Percentiles rank a stretch among this genome's conserved stretches.
phyloP scores from a whole-genome alignment of 2,113 vertebrate genomes.

The Monopterus albus region DNA sequence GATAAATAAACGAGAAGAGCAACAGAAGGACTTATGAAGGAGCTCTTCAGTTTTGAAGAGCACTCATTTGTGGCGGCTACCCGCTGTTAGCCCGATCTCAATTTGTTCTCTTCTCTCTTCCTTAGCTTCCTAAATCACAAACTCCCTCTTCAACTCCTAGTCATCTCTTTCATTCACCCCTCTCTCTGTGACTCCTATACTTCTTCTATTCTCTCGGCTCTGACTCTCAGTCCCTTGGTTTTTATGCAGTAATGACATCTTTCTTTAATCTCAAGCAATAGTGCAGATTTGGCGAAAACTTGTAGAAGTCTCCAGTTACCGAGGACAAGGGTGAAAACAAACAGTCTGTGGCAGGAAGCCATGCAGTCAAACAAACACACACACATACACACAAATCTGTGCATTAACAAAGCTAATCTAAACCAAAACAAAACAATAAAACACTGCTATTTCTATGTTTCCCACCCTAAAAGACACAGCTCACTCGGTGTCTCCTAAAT shows the following conservation, averaged over 20 bases:
- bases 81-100: constrained; percentile 41
- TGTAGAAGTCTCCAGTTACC: constrained; percentile 45
- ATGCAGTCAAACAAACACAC: constrained; percentile 11
- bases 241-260: constrained; percentile 49
- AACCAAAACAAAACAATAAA: not conserved
- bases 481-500: not conserved
- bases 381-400: not conserved
- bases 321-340: constrained; percentile 37
- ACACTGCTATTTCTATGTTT: not conserved
- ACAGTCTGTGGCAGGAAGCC: constrained; percentile 16
- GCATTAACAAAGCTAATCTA: not conserved
- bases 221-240: constrained; percentile 22
- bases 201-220: constrained; percentile 10
- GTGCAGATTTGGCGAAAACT: constrained; percentile 16
- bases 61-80: constrained; percentile 64
- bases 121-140: constrained; percentile 29
- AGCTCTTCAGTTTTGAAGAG: constrained; percentile 69
- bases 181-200: constrained; percentile 21
- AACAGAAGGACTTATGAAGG: constrained; percentile 74
- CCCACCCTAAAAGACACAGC: not conserved
- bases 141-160: constrained; percentile 31
- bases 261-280: constrained; percentile 15
- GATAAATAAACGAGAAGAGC: constrained; percentile 52
- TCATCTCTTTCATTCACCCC: constrained; percentile 36
- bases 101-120: constrained; percentile 22